Base-by-base conservation (phyloP, 92 coral and sea anemone genomes). In the Phymanthus crucifer region DNA sequence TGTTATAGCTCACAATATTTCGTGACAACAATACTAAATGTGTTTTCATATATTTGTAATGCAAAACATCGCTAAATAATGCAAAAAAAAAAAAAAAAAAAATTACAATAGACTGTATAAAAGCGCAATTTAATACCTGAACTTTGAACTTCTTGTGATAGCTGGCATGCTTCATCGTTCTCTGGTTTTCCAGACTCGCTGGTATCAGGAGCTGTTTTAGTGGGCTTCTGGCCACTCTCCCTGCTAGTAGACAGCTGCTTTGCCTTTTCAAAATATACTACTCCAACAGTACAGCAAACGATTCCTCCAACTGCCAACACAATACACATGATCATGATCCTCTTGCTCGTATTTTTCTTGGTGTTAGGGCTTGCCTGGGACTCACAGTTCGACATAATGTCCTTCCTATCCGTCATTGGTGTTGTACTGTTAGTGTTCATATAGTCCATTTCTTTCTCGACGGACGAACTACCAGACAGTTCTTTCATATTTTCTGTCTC, bases 201-300 rank as follows among this genome's bases (percentile, higher is more conserved):
- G 29, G 86, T 33, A 23, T 33, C 47, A 18, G 77, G 77, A 19
- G 21, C 54, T 12, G 71, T n/a, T 31, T 65, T 36, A 29, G 23
- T 40, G 72, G n/a, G n/a, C n/a, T 58, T 37, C 13, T 23, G 19
- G 1, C 17, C 27, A 9, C 17, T 37, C 7, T 19, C 56, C 11
- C 4, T 27, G 34, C 33, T 9, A 40, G 12, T 3, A 2, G 71
- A 37, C 47, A 82, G 27, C 45, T 27, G 27, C 47, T 61, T 73
- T 26, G 86, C 86, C 31, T 66, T 82, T 74, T 82, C 80, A 36
- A 82, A 65, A 65, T 54, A 74, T 31, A 82, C 86, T 2, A 74
- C 86, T 2, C 86, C 86, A n/a, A 74, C 27, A 6, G 66, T 36
- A 27, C 71, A 21, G 29, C 79, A 82, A 5, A 71, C 66, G 8